phyloP scores from a whole-genome alignment of 1,140 invertebrate genomes.

The Lepeophtheirus salmonis region DNA sequence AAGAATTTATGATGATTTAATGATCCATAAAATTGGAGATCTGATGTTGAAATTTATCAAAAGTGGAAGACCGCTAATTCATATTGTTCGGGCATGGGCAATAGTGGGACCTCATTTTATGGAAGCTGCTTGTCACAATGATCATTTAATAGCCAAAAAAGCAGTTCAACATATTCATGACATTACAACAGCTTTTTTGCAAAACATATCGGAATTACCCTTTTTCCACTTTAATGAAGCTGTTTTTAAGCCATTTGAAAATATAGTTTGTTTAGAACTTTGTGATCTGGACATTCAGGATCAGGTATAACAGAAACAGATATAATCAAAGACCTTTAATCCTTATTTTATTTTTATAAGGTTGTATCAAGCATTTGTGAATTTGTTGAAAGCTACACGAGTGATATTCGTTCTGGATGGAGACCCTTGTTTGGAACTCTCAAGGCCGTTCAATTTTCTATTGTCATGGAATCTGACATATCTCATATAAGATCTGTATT shows the following conservation, averaged over 20 bases:
- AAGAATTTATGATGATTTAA: conserved; percentile 28
- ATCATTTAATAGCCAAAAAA: conserved; percentile 66
- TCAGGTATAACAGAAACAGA: conserved; percentile 37
- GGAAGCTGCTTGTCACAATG: conserved; percentile 78
- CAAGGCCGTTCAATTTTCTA: conserved; percentile 41
- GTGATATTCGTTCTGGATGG: conserved; percentile 82
- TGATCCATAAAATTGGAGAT: conserved; percentile 61
- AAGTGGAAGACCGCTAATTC: conserved; percentile 64
- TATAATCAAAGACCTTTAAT: conserved; percentile 1
- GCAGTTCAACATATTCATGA: conserved; percentile 84
- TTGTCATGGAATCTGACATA: conserved; percentile 22
- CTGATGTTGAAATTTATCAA: conserved; percentile 65
- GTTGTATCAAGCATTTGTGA: conserved; percentile 85
- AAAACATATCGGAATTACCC: conserved; percentile 55
- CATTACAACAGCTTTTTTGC: conserved; percentile 64
- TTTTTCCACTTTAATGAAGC: conserved; percentile 91
- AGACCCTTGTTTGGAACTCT: conserved; percentile 72
- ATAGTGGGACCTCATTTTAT: conserved; percentile 74
- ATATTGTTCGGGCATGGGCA: conserved; percentile 74
- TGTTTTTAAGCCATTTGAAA: conserved; percentile 83
- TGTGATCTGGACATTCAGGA: conserved; percentile 73
- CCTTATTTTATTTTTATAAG: conserved; percentile 33
- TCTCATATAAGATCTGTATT: conserved; percentile 47
- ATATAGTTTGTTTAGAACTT: conserved; percentile 69
- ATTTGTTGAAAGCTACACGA: conserved; percentile 76